Conservation (phyloP, 2,113 vertebrate species). For the Haplochromis vanheusdeni region DNA sequence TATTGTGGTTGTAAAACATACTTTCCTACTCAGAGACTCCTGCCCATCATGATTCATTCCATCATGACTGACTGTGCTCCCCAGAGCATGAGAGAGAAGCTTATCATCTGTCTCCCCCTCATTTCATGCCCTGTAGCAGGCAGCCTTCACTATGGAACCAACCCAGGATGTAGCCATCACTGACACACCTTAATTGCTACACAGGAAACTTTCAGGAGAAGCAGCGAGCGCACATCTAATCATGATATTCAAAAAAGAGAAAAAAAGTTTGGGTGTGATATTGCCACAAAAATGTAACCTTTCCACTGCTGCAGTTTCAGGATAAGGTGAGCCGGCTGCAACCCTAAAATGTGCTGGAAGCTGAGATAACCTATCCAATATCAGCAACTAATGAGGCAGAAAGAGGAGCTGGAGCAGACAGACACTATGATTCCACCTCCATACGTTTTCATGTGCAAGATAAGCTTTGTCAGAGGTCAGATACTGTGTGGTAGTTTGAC, state of each 20-base stretch:
- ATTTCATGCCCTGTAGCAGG: slow-evolving; percentile 50
- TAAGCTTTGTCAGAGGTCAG: slow-evolving; percentile 64
- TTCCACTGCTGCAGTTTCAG: slow-evolving; percentile 10
- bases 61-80: slow-evolving; percentile 40
- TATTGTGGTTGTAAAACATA: slow-evolving; percentile 4
- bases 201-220: background rate
- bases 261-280: background rate
- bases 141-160: slow-evolving; percentile 18
- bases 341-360: slow-evolving; percentile 43
- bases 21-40: slow-evolving; percentile 26
- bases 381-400: slow-evolving; percentile 63
- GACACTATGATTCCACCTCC: slow-evolving; percentile 50
- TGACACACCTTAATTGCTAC: slow-evolving; percentile 20
- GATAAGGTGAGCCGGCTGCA: slow-evolving; percentile 27
- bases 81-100: slow-evolving; percentile 37
- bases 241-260: slow-evolving; percentile 14
- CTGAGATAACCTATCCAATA: slow-evolving; percentile 60
- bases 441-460: slow-evolving; percentile 48
- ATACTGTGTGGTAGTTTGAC: slow-evolving; percentile 52
- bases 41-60: slow-evolving; percentile 39
- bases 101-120: slow-evolving; percentile 58
- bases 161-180: slow-evolving; percentile 35
- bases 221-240: slow-evolving; percentile 14
- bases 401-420: slow-evolving; percentile 41
- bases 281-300: slow-evolving; percentile 29